A percentile compares a stretch with the other conserved stretches of the same genome.
Evolutionary conservation across 1,140 invertebrate genomes (phyloP).

Genomic region (Hetaerina americana): DNA sequence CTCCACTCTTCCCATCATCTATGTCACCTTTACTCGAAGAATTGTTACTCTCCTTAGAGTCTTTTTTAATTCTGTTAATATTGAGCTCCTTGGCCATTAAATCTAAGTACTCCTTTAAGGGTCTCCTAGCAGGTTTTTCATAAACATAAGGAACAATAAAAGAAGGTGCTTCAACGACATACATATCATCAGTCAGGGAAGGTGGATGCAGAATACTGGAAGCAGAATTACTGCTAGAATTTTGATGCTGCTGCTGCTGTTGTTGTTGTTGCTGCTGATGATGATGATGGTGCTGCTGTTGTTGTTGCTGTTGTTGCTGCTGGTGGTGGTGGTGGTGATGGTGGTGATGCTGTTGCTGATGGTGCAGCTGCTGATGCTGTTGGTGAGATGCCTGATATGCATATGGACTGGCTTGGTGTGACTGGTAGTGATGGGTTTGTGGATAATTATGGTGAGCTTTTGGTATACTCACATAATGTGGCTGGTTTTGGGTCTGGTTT

Average conservation of each 20-base stretch:
- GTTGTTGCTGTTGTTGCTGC: neutral
- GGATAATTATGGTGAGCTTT: slow-evolving; percentile 42
- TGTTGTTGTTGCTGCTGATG: neutral
- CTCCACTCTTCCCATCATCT: neutral
- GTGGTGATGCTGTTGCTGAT: slow-evolving; percentile 29
- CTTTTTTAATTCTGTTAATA: slow-evolving; percentile 34
- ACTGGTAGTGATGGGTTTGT: slow-evolving; percentile 31
- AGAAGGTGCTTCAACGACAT: slow-evolving; percentile 77
- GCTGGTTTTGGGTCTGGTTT: neutral
- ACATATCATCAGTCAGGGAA: slow-evolving; percentile 76
- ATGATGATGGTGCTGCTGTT: slow-evolving; percentile 2
- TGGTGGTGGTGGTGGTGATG: slow-evolving; percentile 18
- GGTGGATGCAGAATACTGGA: slow-evolving; percentile 26
- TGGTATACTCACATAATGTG: slow-evolving; percentile 19
- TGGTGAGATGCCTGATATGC: too few species aligned
- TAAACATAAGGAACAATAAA: slow-evolving; percentile 89
- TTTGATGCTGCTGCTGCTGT: slow-evolving; percentile 37
- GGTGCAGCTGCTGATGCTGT: slow-evolving; percentile 22
- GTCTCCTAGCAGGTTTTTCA: slow-evolving; percentile 68
- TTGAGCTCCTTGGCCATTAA: slow-evolving; percentile 47
- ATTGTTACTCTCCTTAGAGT: slow-evolving; percentile 16
- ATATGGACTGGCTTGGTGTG: slow-evolving; percentile 24
- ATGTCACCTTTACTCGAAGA: neutral
- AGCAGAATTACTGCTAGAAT: neutral
- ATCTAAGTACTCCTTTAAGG: slow-evolving; percentile 59